Percentiles rank a stretch among this genome's conserved stretches.
Evolutionary conservation across 2,888 invertebrate genomes (phyloP).

Genomic region (Drosophila paucipuncta): DNA sequence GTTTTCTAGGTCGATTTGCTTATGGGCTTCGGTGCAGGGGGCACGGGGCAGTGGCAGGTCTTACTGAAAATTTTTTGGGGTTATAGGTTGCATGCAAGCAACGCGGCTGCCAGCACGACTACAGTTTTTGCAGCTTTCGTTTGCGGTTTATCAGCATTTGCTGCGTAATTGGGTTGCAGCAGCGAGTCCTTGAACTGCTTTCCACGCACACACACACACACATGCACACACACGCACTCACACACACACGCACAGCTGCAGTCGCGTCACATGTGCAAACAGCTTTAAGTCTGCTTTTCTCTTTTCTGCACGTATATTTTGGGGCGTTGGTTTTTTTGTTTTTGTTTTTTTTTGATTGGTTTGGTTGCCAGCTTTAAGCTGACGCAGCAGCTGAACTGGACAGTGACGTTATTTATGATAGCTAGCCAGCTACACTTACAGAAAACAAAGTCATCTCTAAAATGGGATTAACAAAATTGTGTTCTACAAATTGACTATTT

Average conservation of each 20-base stretch:
- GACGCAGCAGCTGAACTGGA: constrained; percentile 28
- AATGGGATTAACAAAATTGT: neutral
- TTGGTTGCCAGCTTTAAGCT: constrained; percentile 4
- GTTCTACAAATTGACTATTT: neutral
- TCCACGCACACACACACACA: constrained; percentile 21
- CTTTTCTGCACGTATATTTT: constrained; percentile 2
- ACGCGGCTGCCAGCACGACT: neutral
- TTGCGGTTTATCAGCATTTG: constrained; percentile 37
- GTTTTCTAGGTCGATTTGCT: constrained; percentile 68
- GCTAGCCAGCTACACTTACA: constrained; percentile 2
- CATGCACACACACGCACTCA: constrained; percentile 3
- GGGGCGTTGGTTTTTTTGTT: constrained; percentile 7
- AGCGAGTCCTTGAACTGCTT: constrained; percentile 61
- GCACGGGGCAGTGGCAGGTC: neutral
- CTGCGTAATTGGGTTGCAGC: constrained; percentile 76
- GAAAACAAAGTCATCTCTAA: neutral
- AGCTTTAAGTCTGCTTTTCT: constrained; percentile 41
- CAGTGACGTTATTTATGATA: constrained; percentile 44
- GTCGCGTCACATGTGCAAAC: constrained; percentile 44
- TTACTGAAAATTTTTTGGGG: constrained; percentile 35
- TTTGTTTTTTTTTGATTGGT: neutral
- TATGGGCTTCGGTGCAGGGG: neutral
- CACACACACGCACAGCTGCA: constrained; percentile 20
- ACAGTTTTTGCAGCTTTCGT: constrained; percentile 27
- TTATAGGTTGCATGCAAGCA: constrained; percentile 63